Evolutionary conservation across 2,797 vertebrate genomes (phyloP), one percentile per base, ranked within the genome.

Genomic region (Oreochromis grahami): DNA sequence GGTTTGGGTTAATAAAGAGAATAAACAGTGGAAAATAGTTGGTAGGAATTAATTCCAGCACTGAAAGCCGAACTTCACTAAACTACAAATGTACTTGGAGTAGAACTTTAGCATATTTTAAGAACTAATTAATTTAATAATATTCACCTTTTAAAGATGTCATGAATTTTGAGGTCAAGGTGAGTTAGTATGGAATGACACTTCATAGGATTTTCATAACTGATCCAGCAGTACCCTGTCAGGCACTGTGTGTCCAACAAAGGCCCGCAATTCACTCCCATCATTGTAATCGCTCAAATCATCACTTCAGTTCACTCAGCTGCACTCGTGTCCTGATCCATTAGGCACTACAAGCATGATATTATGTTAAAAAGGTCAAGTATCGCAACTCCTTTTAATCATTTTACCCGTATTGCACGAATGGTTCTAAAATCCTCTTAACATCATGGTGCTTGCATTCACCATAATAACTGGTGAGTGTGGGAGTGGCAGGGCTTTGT

Each of bases 361-460:
- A 81, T 87, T 82, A 77, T 84, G 68, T 84, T 87, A 86, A 84
- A 91, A 92, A 92, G 88, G 88, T 90, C 91, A 90, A 82, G 83
- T 85, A 84, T 92, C 82, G 80, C 78, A 82, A 85, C 55, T 76
- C 70, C 80, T 87, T 91, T 79, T 89, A 83, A 90, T 90, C 77
- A 85, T 88, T 78, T 85, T 74, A 55, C 50, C 76, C 77, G 79
- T 87, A 84, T 52, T 55, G 78, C 82, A 85, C 87, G 38, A 90
- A 89, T 80, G 80, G 76, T 86, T 87, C 58, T 15, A 26, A 77
- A 86, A 81, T 36, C 60, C 74, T 89, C 65, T 78, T 43, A 83
- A 52, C 55, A 81, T 88, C 26, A 65, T 53, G 8, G 32, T 38
- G 34, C 65, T 77, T 85, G 81, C 48, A 79, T 50, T 41, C 26